Base-by-base conservation (phyloP, 2,888 invertebrate genomes). In the Epinotia demarniana region DNA sequence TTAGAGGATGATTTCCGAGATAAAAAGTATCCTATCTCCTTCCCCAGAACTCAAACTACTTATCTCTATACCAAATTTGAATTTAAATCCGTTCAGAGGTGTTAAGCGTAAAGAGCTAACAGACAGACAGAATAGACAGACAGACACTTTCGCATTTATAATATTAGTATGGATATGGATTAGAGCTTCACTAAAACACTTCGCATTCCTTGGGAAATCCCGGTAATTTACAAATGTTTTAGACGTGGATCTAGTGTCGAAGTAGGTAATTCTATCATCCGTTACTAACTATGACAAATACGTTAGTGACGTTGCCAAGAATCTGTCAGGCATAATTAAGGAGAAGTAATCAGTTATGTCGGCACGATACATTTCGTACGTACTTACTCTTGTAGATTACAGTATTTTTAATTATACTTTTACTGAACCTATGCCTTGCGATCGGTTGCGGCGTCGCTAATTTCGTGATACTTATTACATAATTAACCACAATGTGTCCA, bases 261-360 rank as follows among this genome's bases (percentile, higher is more conserved):
- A 58, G 43, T 60, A 58, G 43, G 57, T 68, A 46, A 69, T n/a
- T 69, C 43, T 19, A 69, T 69, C 58, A 60, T 64, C 53, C 70
- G 58, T 66, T 57, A 60, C 64, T 74, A 74, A 69, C 63, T 70
- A 75, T 64, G 75, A 75, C 61, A 39, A 67, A 75, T 49, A 57
- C 33, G 58, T 66, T 23, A 39, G 60, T 23, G 53, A 43, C 64
- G 27, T 39, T 60, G 75, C 75, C 70, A 71, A 75, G 55, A 66
- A 6, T 75, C 60, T 64, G 74, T 70, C 70, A 60, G 23, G 23
- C 9, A 60, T 75, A 60, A 75, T 75, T 75, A 66, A 75, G 64
- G 43, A 58, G 66, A 60, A 60, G 39, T 64, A 71, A 71, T 64
- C 18, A 60, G 64, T 53, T 60, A 43, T 43, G 39, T n/a, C 58